Base-by-base conservation (phyloP, 1,140 invertebrate genomes). In the Penaeus chinensis region DNA sequence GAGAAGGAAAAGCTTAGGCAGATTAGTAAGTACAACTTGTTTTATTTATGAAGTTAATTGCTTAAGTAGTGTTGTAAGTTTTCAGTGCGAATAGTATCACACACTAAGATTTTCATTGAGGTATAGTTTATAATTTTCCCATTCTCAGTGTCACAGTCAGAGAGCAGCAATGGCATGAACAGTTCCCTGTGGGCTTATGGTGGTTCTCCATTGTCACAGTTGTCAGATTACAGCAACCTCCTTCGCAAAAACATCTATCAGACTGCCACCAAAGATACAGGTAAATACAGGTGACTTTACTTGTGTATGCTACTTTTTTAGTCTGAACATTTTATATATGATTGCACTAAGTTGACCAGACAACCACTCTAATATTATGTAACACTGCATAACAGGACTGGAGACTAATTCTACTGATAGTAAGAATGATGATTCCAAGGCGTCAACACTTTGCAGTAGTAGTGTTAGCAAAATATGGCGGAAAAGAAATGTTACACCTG, bases 391-490 rank as follows among this genome's bases (percentile, higher is more conserved):
- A 19, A 20, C 81, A 87, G 86, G 71, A 60, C 86, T 82, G 61
- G 86, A 87, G 24, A 83, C 80, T 13, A 87, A 87, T 37, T 87
- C 86, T 42, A 80, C 71, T 32, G 86, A 87, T 62, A 87, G 86
- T 79, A 87, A 87, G 74, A 87, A 62, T 83, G 86, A 87, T 65
- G 80, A 83, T 66, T 82, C 81, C 61, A 87, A 87, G 66, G 24
- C 86, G 3, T 83, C 71, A 20, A 32, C 69, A 19, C 37, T 82
- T 20, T 82, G 65, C 37, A 87, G 86, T 42, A 76, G 69, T 71
- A 87, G 80, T 27, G 86, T 87, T 20, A 77, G 86, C 74, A 90
- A 90, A 81, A 89, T 90, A 32, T 90, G 89, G 89, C 79, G 85
- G 22, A 88, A 88, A 69, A 90, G 89, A 42, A 89, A 90, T 76